Percentiles rank a stretch among this genome's conserved stretches.
Evolutionary conservation across 2,113 vertebrate genomes (phyloP).

Genomic region (Salvator merianae): DNA sequence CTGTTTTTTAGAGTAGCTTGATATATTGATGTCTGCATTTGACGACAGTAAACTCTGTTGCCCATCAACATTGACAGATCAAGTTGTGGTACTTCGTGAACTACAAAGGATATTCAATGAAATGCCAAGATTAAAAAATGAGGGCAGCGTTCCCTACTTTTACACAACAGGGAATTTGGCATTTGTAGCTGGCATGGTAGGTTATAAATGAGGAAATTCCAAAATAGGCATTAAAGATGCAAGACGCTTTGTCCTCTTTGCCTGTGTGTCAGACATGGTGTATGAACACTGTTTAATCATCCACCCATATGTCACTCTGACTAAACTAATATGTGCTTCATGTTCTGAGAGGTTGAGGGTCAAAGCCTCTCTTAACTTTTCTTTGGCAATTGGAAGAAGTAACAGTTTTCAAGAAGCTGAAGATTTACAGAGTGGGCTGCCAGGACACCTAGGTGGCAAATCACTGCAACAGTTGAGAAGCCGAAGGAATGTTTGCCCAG

Average conservation of each 20-base stretch:
- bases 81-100: not conserved
- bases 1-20: not conserved
- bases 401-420: conserved; percentile 27
- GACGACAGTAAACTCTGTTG: not conserved
- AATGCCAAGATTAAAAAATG: not conserved
- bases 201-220: not conserved
- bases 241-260: not conserved
- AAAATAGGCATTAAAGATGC: not conserved
- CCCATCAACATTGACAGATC: not conserved
- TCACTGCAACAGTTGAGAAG: conserved; percentile 56
- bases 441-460: conserved; percentile 63
- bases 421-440: conserved; percentile 48
- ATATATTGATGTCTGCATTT: not conserved
- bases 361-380: conserved; percentile 36
- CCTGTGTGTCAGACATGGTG: not conserved
- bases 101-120: not conserved
- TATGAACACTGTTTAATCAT: accelerated
- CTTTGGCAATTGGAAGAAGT: conserved; percentile 48
- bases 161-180: not conserved
- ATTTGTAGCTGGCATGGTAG: not conserved
- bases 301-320: not conserved
- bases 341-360: conserved; percentile 12
- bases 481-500: conserved; percentile 51
- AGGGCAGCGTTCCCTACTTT: not conserved
- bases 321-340: not conserved